phyloP scores from a whole-genome alignment of 2,797 vertebrate genomes.

The Chromobotia macracanthus region DNA sequence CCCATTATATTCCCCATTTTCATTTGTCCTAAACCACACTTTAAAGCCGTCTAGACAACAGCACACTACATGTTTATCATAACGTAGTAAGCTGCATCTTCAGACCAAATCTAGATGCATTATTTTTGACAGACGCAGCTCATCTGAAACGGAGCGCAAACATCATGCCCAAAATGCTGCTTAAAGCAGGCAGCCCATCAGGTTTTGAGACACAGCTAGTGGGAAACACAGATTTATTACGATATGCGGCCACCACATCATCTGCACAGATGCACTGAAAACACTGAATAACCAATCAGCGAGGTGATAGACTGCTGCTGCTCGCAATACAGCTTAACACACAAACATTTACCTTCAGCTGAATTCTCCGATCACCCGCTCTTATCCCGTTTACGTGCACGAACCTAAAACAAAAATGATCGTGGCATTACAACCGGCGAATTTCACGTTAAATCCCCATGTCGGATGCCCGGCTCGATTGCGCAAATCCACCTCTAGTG shows the following conservation, averaged over 20 bases:
- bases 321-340: not conserved
- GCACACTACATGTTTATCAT: not conserved
- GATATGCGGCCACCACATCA: not conserved
- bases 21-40: not conserved
- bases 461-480: constrained; percentile 30
- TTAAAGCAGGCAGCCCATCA: not conserved
- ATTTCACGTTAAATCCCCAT: constrained; percentile 15
- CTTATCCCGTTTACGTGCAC: not conserved
- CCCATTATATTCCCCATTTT: not conserved
- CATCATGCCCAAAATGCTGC: not conserved
- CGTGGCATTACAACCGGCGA: constrained; percentile 6
- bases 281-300: constrained; percentile 10
- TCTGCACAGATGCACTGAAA: not conserved
- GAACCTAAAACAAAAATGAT: not conserved
- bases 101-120: not conserved
- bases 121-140: not conserved
- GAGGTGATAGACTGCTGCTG: constrained; percentile 32
- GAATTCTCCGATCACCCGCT: constrained; percentile 5
- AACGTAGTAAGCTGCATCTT: not conserved
- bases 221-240: not conserved
- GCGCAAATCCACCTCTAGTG: constrained; percentile 74
- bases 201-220: not conserved
- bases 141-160: not conserved
- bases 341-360: constrained; percentile 43
- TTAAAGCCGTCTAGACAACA: not conserved